Base-by-base conservation (phyloP, 2,113 vertebrate species). In the Micromys minutus region DNA sequence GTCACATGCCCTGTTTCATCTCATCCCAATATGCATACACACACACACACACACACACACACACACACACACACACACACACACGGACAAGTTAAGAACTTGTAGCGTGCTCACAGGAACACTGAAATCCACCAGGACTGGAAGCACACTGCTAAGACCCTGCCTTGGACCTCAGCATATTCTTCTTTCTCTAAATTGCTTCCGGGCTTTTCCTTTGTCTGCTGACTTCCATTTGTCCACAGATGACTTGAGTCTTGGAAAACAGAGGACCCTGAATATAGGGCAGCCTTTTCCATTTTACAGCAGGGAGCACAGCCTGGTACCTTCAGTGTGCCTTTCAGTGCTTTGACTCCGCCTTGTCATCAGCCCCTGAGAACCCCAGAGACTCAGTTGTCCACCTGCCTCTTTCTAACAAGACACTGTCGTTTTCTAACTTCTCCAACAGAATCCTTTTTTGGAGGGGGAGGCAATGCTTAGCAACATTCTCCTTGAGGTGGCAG, bases 401-500 rank as follows among this genome's bases (percentile, higher is more conserved):
- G 31, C 84, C 81, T 93, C 67, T 97, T 81, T 93, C 81, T 81
- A 83, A 97, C 80, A 67, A 97, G 92, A 94, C 0, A 31, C 63
- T 91, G 84, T 72, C 50, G 91, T 89, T 96, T 95, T 91, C 95
- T 95, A 95, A 97, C 92, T 4, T 0, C 52, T 91, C 39, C 13
- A 26, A 74, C 42, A 7, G 81, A 91, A 84, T 79, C 92, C 90
- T 94, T 1, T 0, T 94, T 67, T 95, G 69, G 42, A n/a, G n/a
- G n/a, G n/a, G n/a, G n/a, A n/a, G 89, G 45, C 55, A 45, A 65
- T 59, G 63, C 92, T 95, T 93, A 90, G 65, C 83, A 63, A 59
- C 63, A 31, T 84, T 97, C 98, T 98, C 97, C 98, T 99, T 98
- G 98, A 98, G 97, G 94, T 47, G 72, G 94, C 94, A 97, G 97